These are phyloP conservation scores for Rallus limicola DNA, from an alignment of 2,113 vertebrate species.

Conservation along the genomic window DNA sequence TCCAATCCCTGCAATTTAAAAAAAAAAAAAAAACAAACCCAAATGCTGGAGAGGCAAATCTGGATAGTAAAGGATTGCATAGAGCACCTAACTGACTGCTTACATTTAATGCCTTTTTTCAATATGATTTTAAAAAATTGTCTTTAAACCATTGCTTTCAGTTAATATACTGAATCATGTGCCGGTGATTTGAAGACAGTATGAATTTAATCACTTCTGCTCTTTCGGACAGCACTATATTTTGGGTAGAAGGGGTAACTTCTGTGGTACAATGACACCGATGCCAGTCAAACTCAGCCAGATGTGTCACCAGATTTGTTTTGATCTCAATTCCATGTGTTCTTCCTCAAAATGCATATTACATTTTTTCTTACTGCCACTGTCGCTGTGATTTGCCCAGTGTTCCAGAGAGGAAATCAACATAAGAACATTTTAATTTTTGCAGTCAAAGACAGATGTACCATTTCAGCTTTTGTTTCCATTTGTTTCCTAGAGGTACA, in stretches of 20 bases:
- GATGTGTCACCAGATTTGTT: neutral
- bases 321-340: neutral
- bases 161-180: neutral
- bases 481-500: neutral
- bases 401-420: neutral
- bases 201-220: conserved; percentile 24
- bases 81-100: neutral
- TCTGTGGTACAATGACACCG: neutral
- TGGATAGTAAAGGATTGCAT: neutral
- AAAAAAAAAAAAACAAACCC: no score
- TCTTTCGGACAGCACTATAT: neutral
- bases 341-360: neutral
- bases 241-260: conserved; percentile 10
- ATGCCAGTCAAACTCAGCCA: neutral
- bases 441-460: neutral
- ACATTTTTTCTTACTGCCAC: neutral
- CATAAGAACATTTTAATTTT: neutral
- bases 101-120: neutral
- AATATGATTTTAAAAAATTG: neutral
- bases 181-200: neutral
- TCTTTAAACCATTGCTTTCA: neutral
- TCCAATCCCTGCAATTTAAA: no score
- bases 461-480: neutral
- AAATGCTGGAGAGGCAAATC: neutral
- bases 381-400: neutral